Evolutionary conservation across 2,113 vertebrate genomes (phyloP), one percentile per base, ranked within the genome.

Genomic region (Dicrurus megarhynchus): DNA sequence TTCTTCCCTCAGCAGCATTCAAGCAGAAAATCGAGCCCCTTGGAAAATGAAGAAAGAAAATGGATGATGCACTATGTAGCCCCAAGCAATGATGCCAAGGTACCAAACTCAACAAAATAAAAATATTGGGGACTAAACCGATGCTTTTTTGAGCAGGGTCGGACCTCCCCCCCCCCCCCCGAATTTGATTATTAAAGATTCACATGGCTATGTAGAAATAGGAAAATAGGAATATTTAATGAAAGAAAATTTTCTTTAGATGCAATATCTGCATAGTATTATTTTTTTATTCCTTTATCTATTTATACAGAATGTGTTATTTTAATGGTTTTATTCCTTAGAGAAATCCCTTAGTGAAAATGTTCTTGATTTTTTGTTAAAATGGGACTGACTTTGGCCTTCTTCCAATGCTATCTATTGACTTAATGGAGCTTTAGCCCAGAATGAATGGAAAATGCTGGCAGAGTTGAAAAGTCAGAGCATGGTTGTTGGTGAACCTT

Each of bases 21-120:
- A 85, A 76, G 53, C 27, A 84, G 73, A 53, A 95, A 90, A 90
- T 67, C 87, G 56, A 90, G 32, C 1, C 7, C 10, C 24, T 65
- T 59, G 47, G 90, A 83, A 88, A 94, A 94, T 28, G 71, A 92
- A 85, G 92, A 81, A 76, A 70, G 60, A 76, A 92, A 95, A 84
- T 6, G 46, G 93, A 76, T 56, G 57, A 77, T 44, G 35, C 59
- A n/a, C 39, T 19, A 2, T 0, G 1, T 5, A 60, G 24, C 56
- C 22, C 23, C 30, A 3, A 47, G 22, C 0, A 1, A 64, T 65
- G 49, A 88, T 64, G 77, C 33, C 63, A 84, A 97, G 97, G 97
- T 97, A 97, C 74, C 6, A 30, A 26, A 16, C 74, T 71, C 26
- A 67, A 32, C 59, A 37, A 77, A 84, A 3, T 67, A 49, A 87